Percentiles rank a stretch among this genome's conserved stretches.
Evolutionary conservation across 2,888 invertebrate species (phyloP).

Genomic region (Dryomyza anilis): DNA sequence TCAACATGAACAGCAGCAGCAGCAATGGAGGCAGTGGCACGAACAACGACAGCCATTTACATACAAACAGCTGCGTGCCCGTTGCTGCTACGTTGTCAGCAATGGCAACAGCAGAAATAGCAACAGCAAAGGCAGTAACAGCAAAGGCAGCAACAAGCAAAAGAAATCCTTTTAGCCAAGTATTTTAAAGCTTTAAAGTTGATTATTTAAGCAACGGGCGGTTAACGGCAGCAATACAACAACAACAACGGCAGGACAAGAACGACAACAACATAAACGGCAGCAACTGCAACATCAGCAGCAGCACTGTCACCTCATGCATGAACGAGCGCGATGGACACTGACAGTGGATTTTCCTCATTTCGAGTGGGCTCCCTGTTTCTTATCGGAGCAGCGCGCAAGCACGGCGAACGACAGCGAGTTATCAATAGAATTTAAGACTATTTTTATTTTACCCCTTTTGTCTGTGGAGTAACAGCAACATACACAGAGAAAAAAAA

Average conservation of each 20-base stretch:
- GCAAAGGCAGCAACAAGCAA: slow-evolving; percentile 13
- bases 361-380: slow-evolving; percentile 8
- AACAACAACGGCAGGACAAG: neutral
- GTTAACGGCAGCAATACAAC: neutral
- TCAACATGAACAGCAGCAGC: neutral
- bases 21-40: neutral
- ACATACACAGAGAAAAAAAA: no score
- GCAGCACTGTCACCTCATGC: slow-evolving; percentile 13
- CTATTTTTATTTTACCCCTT: slow-evolving; percentile 7
- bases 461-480: no score
- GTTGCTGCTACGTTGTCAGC: slow-evolving; percentile 17
- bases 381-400: slow-evolving; percentile 12
- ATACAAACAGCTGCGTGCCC: slow-evolving; percentile 4
- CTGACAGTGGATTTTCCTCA: slow-evolving; percentile 22
- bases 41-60: slow-evolving; percentile 4
- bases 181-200: slow-evolving; percentile 24
- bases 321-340: slow-evolving; percentile 26
- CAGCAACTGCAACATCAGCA: slow-evolving; percentile 27
- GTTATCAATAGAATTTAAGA: slow-evolving; percentile 30
- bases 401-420: slow-evolving; percentile 16
- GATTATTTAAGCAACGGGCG: slow-evolving; percentile 1
- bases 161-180: slow-evolving; percentile 18
- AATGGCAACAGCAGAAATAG: neutral
- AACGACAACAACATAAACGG: slow-evolving; percentile 12
- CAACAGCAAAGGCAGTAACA: slow-evolving; percentile 24